Evolutionary conservation across 2,888 invertebrate genomes (phyloP), one percentile per base, ranked within the genome.

Genomic region (Elysia crispata): DNA sequence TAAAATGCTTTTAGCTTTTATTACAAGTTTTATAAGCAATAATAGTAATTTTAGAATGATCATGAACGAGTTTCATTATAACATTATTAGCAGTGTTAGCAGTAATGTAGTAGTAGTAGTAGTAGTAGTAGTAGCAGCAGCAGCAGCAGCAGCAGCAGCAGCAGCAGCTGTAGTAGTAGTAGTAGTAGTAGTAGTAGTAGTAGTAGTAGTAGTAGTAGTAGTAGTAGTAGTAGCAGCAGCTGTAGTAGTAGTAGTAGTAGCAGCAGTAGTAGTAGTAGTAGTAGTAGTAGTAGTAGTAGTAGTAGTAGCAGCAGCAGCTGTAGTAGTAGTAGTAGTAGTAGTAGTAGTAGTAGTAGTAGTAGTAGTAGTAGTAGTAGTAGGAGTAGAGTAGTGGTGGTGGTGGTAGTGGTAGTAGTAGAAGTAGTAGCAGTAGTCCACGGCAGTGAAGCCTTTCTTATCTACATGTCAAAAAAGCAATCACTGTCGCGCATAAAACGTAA

Each of bases 1-100:
- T n/a, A 67, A 28, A 50, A 66, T 77, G 50, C 49, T 49, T 76
- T n/a, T 33, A 23, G 33, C 62, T 76, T 62, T 75, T 25, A 41
- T 62, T 78, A n/a, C n/a, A n/a, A n/a, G n/a, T n/a, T n/a, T n/a
- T n/a, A n/a, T n/a, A n/a, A n/a, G n/a, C n/a, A n/a, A n/a, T n/a
- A n/a, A n/a, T n/a, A n/a, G n/a, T n/a, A n/a, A n/a, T n/a, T n/a
- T n/a, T n/a, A n/a, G n/a, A n/a, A n/a, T n/a, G n/a, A n/a, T n/a
- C n/a, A n/a, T n/a, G n/a, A n/a, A n/a, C n/a, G n/a, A n/a, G n/a
- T n/a, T n/a, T n/a, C n/a, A n/a, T n/a, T n/a, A n/a, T 0, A 64
- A 0, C 23, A 20, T 8, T 11, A 64, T 13, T 13, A 20, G 28
- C 13, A 64, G 64, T 13, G n/a, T 13, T 25, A 20, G 15, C 11